Percentiles rank a stretch among this genome's conserved stretches.
These are phyloP conservation scores for Torymus texanus DNA, from an alignment of 2,888 invertebrate genomes.

Conservation along the genomic window DNA sequence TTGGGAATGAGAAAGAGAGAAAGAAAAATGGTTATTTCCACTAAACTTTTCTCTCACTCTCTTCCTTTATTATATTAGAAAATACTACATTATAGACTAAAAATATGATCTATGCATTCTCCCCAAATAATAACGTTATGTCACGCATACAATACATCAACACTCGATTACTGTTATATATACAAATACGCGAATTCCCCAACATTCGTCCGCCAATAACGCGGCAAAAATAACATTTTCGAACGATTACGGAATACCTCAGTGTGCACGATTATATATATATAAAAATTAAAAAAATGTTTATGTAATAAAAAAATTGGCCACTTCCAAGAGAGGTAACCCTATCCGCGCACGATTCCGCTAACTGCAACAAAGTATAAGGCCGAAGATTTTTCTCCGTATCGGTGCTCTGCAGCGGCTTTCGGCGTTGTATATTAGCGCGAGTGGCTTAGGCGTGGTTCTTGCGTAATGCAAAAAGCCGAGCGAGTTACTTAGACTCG, in stretches of 20 bases:
- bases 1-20: too few species aligned
- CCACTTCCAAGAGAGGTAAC: constrained; percentile 25
- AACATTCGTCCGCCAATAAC: too few species aligned
- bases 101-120: too few species aligned
- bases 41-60: too few species aligned
- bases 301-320: constrained; percentile 45
- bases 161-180: too few species aligned
- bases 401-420: background rate
- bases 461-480: constrained; percentile 61
- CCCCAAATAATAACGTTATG: too few species aligned
- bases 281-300: constrained; percentile 3
- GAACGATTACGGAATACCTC: background rate
- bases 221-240: too few species aligned
- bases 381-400: constrained; percentile 46
- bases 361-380: constrained; percentile 40
- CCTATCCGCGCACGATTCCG: constrained; percentile 28
- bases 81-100: too few species aligned
- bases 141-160: too few species aligned
- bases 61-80: too few species aligned
- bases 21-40: too few species aligned
- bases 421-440: constrained; percentile 25
- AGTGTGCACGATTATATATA: background rate
- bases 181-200: too few species aligned
- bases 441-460: constrained; percentile 68
- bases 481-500: constrained; percentile 62